Base-by-base conservation (phyloP, 64 coral and sea anemone genomes). In the Stylophora pistillata region DNA sequence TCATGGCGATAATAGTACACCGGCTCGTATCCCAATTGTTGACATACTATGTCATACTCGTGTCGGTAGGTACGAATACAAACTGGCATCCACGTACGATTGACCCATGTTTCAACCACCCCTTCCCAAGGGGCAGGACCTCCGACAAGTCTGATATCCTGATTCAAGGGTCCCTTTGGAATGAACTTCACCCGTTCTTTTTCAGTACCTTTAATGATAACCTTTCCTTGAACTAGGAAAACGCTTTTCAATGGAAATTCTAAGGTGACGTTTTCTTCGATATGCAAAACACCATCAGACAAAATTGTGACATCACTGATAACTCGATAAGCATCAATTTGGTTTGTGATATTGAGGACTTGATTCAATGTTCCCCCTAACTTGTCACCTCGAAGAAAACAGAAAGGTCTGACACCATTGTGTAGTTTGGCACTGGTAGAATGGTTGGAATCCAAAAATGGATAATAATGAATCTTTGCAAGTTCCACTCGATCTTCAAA, bases 101-200 rank as follows among this genome's bases (percentile, higher is more conserved):
- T 91, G 10, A 77, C 13, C 9, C 72, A 82, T 13, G 91, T 53
- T 59, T 95, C 85, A 16, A 95, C 57, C 2, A 5, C 57, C 28
- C 94, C 94, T 58, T 91, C 89, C 94, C 94, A 95, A 56, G 94
- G 89, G 4, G 65, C 85, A 47, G 76, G 56, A 72, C 94, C 86
- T 11, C 85, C 78, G 31, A 70, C 89, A 10, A 95, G 85, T 28
- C 94, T 85, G 25, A 95, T 31, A 30, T 84, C 69, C 15, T 70
- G 58, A 1, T 77, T 52, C 25, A 20, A 30, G 30, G 31, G 86
- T 2, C 72, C 30, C 59, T 70, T 68, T 2, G 78, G 78, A 13
- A 95, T 15, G 34, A 95, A 89, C 18, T 66, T 91, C 1, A 95
- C 86, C 34, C 61, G 85, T 60, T 95, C 54, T 0, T 23, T 59